Base-by-base conservation (phyloP, 37 sponge, comb jelly and placozoan species). In the Haliclona indistincta region DNA sequence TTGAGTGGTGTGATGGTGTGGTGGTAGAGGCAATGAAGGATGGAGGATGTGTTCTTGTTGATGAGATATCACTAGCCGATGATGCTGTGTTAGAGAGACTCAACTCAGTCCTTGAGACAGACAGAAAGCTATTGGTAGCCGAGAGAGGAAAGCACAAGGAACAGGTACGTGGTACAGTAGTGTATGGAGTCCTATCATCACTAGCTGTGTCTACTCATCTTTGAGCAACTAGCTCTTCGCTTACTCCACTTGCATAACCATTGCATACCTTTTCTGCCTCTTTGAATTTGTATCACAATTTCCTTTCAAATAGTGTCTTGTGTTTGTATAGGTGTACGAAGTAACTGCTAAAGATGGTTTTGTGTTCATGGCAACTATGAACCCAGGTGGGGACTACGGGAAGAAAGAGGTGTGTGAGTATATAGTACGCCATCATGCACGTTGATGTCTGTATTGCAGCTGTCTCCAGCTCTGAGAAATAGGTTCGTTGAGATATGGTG, bases 51-150 rank as follows among this genome's bases (percentile, higher is more conserved):
- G 72, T 98, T 26, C 76, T 98, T 55, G 60, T 98, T 28, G 99
- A 98, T 80, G 99, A 98, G 78, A 98, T 98, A 15, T 98, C 99
- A n/a, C 81, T 98, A 23, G 99, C 99, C 54, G 99, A 95, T 22
- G 99, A 98, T 77, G 98, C 99, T 36, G 99, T 98, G 26, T 54
- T 98, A 40, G 99, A 98, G 61, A 56, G 99, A 51, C 79, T 98
- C 39, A 98, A 98, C 79, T 94, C 97, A 65, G 84, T 98, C 2
- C 77, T 98, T 30, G 99, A 98, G 78, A 84, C 91, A 39, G 99
- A 95, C 54, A 68, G 96, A 56, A 87, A 68, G 63, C 78, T 98
- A 52, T 71, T 95, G 3, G 81, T 98, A 20, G 91, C 91, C 39
- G 98, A 97, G 80, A 88, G 85, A 52, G 89, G 85, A 47, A 76